These are phyloP conservation scores for Eclectus roratus DNA, from an alignment of 2,113 vertebrate species.

Conservation along the genomic window DNA sequence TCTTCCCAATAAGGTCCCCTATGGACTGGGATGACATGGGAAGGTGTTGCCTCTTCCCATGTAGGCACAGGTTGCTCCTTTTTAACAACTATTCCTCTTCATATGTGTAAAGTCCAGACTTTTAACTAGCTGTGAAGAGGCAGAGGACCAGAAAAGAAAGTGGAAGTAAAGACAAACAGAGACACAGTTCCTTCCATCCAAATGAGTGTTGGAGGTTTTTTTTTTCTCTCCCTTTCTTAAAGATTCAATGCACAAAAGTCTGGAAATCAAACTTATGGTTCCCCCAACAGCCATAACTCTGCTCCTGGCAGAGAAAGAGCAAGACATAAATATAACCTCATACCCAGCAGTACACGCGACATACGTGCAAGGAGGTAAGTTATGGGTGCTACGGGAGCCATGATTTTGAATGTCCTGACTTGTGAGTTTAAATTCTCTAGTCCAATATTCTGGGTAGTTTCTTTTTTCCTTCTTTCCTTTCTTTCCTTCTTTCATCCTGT, in stretches of 20 bases:
- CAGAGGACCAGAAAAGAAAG: background rate
- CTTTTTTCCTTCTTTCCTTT: background rate
- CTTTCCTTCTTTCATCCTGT: background rate
- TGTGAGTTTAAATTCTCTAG: slow-evolving; percentile 26
- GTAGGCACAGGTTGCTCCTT: background rate
- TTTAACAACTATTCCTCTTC: background rate
- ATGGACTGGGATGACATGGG: background rate
- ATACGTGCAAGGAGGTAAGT: slow-evolving; percentile 25
- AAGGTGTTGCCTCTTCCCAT: background rate
- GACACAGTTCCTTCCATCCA: background rate
- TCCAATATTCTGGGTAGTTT: background rate
- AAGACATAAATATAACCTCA: slow-evolving; percentile 47
- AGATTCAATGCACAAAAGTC: slow-evolving; percentile 29
- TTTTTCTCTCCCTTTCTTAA: background rate
- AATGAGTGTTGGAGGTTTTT: background rate
- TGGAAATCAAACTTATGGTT: slow-evolving; percentile 29
- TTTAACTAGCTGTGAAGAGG: background rate
- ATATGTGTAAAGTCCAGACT: background rate
- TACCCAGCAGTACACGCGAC: background rate
- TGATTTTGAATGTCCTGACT: slow-evolving; percentile 52
- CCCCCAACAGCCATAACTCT: slow-evolving; percentile 51
- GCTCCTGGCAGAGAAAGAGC: slow-evolving; percentile 28
- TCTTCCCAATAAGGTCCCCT: rapidly evolving
- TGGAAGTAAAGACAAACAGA: background rate
- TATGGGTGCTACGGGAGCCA: background rate